Evolutionary conservation across 2,888 invertebrate species (phyloP), one percentile per base, ranked within the genome.

Genomic region (Hesperia comma): DNA sequence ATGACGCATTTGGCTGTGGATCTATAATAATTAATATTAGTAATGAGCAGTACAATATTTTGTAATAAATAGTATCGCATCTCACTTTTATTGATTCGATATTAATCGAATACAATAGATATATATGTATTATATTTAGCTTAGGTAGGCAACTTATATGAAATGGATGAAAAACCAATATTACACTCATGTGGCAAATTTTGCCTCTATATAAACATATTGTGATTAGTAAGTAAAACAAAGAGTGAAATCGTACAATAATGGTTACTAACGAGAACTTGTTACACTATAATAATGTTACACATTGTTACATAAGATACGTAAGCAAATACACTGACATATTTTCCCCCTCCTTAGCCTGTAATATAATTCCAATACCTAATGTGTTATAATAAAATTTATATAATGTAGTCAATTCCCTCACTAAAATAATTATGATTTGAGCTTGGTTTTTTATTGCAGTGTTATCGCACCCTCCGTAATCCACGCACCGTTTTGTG

Each of bases 211-310:
- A 72, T 69, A 70, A 68, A 70, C 61, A 81, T 81, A 83, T 86
- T 89, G 89, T 90, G 88, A 90, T 89, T 81, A 83, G 82, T 85
- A 85, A 82, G 81, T 80, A 82, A 80, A 43, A 79, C 79, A 79
- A 88, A 88, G 88, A 89, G 85, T 89, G 89, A 90, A 86, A 85
- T 85, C 87, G 90, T 90, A 92, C 91, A 92, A 91, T 89, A 88
- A 86, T 83, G 79, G 83, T 82, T 86, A 86, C 82, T 58, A 53
- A 58, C 72, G 68, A 71, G 70, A 71, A 68, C 71, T 88, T 90
- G 87, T 90, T 90, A 90, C 87, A 88, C 86, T 86, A 82, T 82
- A 84, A 82, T 87, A 86, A 83, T 87, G 80, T 87, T 89, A 90
- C 88, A 89, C 88, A 83, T 85, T 87, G 86, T 88, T 89, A 88